These are phyloP conservation scores for Plagodis dolabraria DNA, from an alignment of 2,888 invertebrate genomes.

Conservation along the genomic window DNA sequence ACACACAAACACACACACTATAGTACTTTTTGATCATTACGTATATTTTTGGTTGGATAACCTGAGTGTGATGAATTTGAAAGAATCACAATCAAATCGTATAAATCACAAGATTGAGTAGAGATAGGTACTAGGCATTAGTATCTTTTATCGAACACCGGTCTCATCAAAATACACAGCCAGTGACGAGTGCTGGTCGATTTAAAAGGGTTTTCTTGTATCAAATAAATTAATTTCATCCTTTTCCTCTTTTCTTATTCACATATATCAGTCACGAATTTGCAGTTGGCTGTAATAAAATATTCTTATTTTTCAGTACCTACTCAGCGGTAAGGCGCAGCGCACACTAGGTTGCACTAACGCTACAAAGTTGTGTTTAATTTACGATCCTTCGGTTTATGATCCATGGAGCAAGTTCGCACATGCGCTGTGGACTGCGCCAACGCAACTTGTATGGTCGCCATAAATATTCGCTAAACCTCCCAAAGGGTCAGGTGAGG, in stretches of 20 bases:
- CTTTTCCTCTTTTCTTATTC: constrained; percentile 27
- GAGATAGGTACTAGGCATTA: too few relatives aligned
- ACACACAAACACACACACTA: too few relatives aligned
- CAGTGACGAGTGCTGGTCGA: background rate
- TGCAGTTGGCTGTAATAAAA: constrained; percentile 43
- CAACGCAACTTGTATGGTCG: constrained; percentile 55
- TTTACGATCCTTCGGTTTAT: constrained; percentile 73
- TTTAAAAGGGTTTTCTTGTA: constrained; percentile 53
- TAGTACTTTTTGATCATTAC: too few relatives aligned
- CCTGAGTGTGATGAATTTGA: too few relatives aligned
- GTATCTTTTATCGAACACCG: too few relatives aligned
- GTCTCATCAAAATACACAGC: background rate
- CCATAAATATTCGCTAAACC: constrained; percentile 72
- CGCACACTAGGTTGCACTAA: constrained; percentile 59
- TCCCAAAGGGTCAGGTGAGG: constrained; percentile 63
- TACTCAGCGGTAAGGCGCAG: constrained; percentile 45
- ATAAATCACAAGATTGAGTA: too few relatives aligned
- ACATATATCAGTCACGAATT: constrained; percentile 3
- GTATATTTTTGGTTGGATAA: too few relatives aligned
- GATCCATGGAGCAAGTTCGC: constrained; percentile 70
- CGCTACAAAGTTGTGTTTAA: constrained; percentile 76
- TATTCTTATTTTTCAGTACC: constrained; percentile 52
- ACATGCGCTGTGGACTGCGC: constrained; percentile 62
- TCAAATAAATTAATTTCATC: constrained; percentile 42
- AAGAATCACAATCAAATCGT: too few relatives aligned